A percentile compares a stretch with the other conserved stretches of the same genome.
Conservation (phyloP, 2,888 invertebrate species). For the Rhimphoctona megacephalus region DNA sequence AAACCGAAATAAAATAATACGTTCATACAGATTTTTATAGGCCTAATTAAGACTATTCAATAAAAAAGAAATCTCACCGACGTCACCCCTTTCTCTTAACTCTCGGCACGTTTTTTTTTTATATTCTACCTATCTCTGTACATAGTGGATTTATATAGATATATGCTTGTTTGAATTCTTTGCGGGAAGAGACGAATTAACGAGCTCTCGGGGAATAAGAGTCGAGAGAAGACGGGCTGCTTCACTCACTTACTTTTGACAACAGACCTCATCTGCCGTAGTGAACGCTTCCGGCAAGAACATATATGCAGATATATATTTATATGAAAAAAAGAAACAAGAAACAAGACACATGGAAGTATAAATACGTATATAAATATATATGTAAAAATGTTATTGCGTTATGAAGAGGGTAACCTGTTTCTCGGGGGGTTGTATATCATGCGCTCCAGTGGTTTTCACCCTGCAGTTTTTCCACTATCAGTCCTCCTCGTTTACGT, state of each 20-base stretch:
- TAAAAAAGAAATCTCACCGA: background rate
- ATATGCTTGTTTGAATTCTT: conserved; percentile 54
- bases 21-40: background rate
- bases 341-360: background rate
- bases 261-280: conserved; percentile 33
- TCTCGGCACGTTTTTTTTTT: background rate
- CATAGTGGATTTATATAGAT: no score
- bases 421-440: conserved; percentile 42
- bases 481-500: conserved; percentile 20
- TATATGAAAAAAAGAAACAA: background rate
- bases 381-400: conserved; percentile 55
- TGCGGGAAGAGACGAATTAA: conserved; percentile 57
- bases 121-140: background rate
- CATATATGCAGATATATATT: no score
- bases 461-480: conserved; percentile 11
- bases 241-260: conserved; percentile 51
- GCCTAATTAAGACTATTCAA: background rate
- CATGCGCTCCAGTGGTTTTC: conserved; percentile 32
- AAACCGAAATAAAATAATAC: background rate
- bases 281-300: conserved; percentile 17
- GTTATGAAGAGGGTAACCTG: conserved; percentile 55
- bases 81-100: conserved; percentile 8
- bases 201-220: conserved; percentile 44
- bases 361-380: background rate
- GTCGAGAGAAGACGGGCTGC: conserved; percentile 51